These are phyloP conservation scores for Gymnarchus niloticus DNA, from an alignment of 2,113 vertebrate genomes.

Conservation along the genomic window DNA sequence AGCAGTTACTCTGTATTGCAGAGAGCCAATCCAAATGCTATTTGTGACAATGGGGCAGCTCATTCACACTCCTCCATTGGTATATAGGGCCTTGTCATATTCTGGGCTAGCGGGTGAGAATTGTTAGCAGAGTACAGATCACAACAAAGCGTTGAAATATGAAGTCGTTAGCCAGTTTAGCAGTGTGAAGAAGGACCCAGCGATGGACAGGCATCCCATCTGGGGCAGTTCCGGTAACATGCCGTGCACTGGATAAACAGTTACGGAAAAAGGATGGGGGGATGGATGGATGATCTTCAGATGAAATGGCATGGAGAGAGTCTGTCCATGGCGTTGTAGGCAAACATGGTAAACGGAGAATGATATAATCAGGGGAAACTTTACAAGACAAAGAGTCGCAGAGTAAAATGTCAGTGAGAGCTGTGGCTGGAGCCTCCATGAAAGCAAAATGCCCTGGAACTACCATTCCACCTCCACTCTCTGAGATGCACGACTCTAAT, in stretches of 20 bases:
- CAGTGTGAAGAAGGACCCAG: not conserved
- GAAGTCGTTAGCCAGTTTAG: not conserved
- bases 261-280: not conserved
- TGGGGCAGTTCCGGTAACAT: not conserved
- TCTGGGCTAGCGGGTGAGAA: not conserved
- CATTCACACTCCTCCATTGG: not conserved
- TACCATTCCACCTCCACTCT: not conserved
- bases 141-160: not conserved
- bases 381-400: not conserved
- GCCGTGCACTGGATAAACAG: not conserved
- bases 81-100: not conserved
- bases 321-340: not conserved
- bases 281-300: not conserved
- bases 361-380: not conserved
- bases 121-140: not conserved
- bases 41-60: not conserved
- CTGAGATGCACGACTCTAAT: not conserved
- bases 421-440: not conserved
- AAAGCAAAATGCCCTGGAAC: not conserved
- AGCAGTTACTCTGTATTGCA: not conserved
- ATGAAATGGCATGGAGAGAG: not conserved
- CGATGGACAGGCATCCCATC: not conserved
- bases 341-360: not conserved
- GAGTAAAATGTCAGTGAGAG: not conserved
- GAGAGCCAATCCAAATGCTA: not conserved